Evolutionary conservation across 2,888 invertebrate species (phyloP).

Genomic region (Drosophila picticornis): DNA sequence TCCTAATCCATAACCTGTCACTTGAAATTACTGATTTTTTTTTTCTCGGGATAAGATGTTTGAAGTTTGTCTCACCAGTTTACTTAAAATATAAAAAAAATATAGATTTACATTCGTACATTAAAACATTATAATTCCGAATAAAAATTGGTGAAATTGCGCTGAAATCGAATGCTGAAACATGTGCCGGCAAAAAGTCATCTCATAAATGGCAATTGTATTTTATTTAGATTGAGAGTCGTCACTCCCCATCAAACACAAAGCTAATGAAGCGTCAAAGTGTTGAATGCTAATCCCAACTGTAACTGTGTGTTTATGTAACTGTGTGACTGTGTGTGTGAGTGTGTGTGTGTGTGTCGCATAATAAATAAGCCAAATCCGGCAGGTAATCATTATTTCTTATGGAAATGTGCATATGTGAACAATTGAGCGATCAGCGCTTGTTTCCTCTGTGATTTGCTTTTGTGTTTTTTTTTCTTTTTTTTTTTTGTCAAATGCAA

Average conservation of each 20-base stretch:
- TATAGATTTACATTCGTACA: neutral
- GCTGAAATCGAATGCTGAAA: conserved; percentile 9
- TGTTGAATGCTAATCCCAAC: conserved; percentile 60
- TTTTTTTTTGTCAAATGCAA: conserved; percentile 14
- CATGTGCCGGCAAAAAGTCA: neutral
- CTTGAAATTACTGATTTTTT: neutral
- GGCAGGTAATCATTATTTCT: conserved; percentile 30
- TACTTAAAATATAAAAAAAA: neutral
- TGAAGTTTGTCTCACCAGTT: neutral
- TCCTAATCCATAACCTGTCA: neutral
- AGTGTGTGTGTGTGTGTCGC: conserved; percentile 26
- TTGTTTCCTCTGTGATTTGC: conserved; percentile 48
- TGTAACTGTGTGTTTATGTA: neutral
- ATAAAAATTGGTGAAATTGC: conserved; percentile 7
- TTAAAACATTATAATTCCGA: neutral
- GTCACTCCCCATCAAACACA: conserved; percentile 15
- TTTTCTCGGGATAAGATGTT: neutral
- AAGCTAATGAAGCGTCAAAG: conserved; percentile 72
- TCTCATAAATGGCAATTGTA: conserved; percentile 35
- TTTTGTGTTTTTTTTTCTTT: conserved; percentile 17
- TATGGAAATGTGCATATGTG: conserved; percentile 44
- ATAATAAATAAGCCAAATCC: conserved; percentile 61
- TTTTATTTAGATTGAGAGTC: conserved; percentile 45
- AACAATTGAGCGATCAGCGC: conserved; percentile 58
- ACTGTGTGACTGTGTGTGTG: neutral